Evolutionary conservation across 2,113 vertebrate genomes (phyloP).

Genomic region (Poecile atricapillus): DNA sequence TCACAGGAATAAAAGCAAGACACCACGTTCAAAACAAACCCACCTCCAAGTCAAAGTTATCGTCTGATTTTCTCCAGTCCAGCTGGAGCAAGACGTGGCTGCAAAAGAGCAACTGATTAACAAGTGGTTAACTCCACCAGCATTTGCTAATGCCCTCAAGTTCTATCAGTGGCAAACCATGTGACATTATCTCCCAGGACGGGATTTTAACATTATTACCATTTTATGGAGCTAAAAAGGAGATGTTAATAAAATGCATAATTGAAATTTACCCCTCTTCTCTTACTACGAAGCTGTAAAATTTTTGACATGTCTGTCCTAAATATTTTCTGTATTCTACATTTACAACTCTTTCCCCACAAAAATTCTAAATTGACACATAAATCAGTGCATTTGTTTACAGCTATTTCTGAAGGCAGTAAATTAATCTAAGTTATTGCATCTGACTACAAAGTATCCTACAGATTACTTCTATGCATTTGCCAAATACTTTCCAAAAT

Average conservation of each 20-base stretch:
- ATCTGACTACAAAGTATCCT: neutral
- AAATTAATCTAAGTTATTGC: neutral
- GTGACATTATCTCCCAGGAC: slow-evolving; percentile 30
- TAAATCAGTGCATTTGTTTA: neutral
- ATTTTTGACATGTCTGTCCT: neutral
- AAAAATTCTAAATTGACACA: neutral
- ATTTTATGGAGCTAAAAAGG: slow-evolving; percentile 1
- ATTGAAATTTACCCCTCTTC: neutral
- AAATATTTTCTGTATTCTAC: neutral
- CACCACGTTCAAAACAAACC: neutral
- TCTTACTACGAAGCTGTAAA: neutral
- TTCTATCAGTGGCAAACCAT: neutral
- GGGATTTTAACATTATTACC: neutral
- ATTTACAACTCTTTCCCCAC: neutral
- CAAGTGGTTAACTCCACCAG: slow-evolving; percentile 11
- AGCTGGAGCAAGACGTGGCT: neutral
- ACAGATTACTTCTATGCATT: neutral
- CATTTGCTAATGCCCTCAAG: neutral
- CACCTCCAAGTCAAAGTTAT: neutral
- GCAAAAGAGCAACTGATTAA: neutral
- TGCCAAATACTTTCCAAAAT: slow-evolving; percentile 21
- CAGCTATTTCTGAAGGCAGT: neutral
- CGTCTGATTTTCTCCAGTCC: neutral
- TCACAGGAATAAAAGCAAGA: neutral
- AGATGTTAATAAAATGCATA: slow-evolving; percentile 9